Base-by-base conservation (phyloP, 2,113 vertebrate genomes). In the Zootoca vivipara region DNA sequence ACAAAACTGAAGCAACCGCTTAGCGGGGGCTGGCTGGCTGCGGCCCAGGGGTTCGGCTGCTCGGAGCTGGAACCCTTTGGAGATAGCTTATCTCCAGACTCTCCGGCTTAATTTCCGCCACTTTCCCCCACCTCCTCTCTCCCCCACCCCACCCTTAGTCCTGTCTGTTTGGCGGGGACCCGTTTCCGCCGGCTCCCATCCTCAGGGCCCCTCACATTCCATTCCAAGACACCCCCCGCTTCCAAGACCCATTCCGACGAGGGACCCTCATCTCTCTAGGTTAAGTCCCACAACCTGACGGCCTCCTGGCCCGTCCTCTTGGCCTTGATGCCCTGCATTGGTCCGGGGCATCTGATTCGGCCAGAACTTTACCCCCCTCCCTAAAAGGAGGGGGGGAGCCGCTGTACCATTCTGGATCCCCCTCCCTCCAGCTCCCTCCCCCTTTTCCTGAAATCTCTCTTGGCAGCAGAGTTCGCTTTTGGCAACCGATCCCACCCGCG, bases 401-500 rank as follows among this genome's bases (percentile, higher is more conserved):
- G 67, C 18, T 7, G 18, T 42, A 67, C 81, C 64, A 42, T 69
- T 62, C 62, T 42, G 40, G 82, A 72, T 65, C 65, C 30, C 22
- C 40, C 46, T 70, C 30, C 18, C 4, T 58, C 46, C 9, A 33
- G 70, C 70, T 33, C 72, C 18, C 33, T 35, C 35, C 35, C 35
- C 73, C 18, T 35, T 38, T 33, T 33, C 46, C 46, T 89, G 82
- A 77, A 87, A 88, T 84, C 93, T 90, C 86, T 91, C 91, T 94
- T 91, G 92, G 90, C 96, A 95, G 93, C 91, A 91, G 64, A 69
- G 91, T 70, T 67, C 85, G 90, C 91, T 92, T 92, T 42, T 93
- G 91, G 96, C 95, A 93, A 56, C 81, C 20, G 81, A 24, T 12
- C 58, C 46, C 6, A 0, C 96, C 97, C 97, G 95, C 95, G 96